Conservation (phyloP, 2,888 invertebrate genomes). For the Shargacucullia verbasci region DNA sequence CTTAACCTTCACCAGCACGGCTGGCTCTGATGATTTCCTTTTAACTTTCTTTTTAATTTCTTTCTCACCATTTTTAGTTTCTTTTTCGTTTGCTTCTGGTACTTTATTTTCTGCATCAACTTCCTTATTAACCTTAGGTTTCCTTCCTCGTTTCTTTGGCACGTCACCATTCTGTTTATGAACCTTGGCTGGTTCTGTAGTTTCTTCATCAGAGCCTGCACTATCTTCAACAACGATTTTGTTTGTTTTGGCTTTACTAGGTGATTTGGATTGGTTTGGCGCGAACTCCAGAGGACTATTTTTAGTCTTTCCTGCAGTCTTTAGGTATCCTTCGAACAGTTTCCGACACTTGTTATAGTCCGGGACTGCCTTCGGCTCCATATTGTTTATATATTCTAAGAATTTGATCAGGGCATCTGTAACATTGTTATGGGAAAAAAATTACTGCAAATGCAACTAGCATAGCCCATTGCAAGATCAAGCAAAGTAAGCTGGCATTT, state of each 20-base stretch:
- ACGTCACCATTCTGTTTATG: slow-evolving; percentile 51
- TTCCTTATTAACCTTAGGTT: slow-evolving; percentile 53
- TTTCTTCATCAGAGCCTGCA: slow-evolving; percentile 50
- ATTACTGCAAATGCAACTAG: background rate
- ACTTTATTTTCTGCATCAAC: slow-evolving; percentile 72
- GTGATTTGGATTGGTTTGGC: slow-evolving; percentile 56
- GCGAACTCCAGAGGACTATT: slow-evolving; percentile 90
- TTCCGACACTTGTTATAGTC: slow-evolving; percentile 92
- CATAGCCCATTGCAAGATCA: background rate
- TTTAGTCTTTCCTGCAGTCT: slow-evolving; percentile 88
- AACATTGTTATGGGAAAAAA: slow-evolving; percentile 1
- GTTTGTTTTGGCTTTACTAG: slow-evolving; percentile 57
- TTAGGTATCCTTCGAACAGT: slow-evolving; percentile 91
- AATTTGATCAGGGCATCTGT: slow-evolving; percentile 90
- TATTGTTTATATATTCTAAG: slow-evolving; percentile 90
- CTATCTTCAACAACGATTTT: slow-evolving; percentile 43
- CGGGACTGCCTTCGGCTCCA: slow-evolving; percentile 92
- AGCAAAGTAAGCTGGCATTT: too few species aligned
- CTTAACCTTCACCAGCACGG: slow-evolving; percentile 72
- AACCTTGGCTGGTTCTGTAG: slow-evolving; percentile 44
- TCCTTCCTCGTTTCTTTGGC: slow-evolving; percentile 56
- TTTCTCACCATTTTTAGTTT: slow-evolving; percentile 54
- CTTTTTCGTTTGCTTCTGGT: slow-evolving; percentile 62
- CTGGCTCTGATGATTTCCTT: slow-evolving; percentile 77
- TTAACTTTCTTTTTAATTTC: slow-evolving; percentile 58